Evolutionary conservation across 2,888 invertebrate species (phyloP).

Genomic region (Amphipyra berbera): DNA sequence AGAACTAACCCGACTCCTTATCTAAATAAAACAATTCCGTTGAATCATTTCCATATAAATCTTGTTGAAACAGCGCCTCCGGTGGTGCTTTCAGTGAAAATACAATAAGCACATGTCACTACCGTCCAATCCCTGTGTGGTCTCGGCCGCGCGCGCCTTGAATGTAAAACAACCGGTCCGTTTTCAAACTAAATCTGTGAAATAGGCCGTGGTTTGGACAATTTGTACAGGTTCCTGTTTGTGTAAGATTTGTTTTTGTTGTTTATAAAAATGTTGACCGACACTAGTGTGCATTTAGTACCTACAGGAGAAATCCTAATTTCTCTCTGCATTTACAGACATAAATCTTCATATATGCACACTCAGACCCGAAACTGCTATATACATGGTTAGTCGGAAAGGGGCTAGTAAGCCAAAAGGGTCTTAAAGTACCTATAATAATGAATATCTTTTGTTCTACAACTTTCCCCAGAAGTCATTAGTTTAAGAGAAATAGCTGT

Average conservation of each 20-base stretch:
- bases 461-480: too few species aligned
- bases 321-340: too few species aligned
- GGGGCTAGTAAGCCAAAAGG: too few species aligned
- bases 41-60: constrained; percentile 56
- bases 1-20: constrained; percentile 5
- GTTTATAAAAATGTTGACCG: too few species aligned
- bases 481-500: too few species aligned
- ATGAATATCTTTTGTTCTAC: too few species aligned
- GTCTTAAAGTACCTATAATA: too few species aligned
- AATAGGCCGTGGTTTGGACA: constrained; percentile 41
- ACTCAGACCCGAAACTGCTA: too few species aligned
- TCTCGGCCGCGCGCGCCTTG: constrained; percentile 62
- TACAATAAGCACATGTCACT: constrained; percentile 75
- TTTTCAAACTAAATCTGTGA: constrained; percentile 64
- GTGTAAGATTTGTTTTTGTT: constrained; percentile 2
- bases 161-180: constrained; percentile 72
- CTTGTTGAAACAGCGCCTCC: constrained; percentile 55
- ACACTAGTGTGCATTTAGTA: too few species aligned
- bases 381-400: too few species aligned
- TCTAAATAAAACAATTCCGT: constrained; percentile 56
- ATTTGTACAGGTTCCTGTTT: constrained; percentile 14
- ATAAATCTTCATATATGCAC: too few species aligned
- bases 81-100: constrained; percentile 63
- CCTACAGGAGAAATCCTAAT: too few species aligned
- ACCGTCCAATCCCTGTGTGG: constrained; percentile 62